Evolutionary conservation across 2,888 invertebrate species (phyloP).

Genomic region (Scaptomyza flava): DNA sequence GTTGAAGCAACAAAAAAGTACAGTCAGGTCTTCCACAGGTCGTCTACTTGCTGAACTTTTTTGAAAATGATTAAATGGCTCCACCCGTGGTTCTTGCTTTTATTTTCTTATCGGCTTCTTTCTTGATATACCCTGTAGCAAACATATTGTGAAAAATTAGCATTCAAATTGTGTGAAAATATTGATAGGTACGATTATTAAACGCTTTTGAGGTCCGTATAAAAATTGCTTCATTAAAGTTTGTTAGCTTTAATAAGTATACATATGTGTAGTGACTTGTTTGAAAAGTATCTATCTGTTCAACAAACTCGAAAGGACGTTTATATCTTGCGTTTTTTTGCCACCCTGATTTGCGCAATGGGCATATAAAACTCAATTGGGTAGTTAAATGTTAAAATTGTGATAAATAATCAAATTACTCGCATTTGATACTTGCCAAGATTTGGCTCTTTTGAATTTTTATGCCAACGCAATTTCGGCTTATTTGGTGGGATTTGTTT

Average conservation of each 20-base stretch:
- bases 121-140: neutral
- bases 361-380: slow-evolving; percentile 76
- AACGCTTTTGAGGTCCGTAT: too few relatives aligned
- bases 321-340: slow-evolving; percentile 5
- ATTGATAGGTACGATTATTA: too few relatives aligned
- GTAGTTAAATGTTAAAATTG: slow-evolving; percentile 79
- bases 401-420: slow-evolving; percentile 81
- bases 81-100: slow-evolving; percentile 14
- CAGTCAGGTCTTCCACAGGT: slow-evolving; percentile 7
- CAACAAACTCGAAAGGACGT: neutral
- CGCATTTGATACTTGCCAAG: slow-evolving; percentile 66
- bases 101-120: neutral
- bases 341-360: slow-evolving; percentile 38
- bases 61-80: slow-evolving; percentile 40
- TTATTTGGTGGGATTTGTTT: slow-evolving; percentile 26
- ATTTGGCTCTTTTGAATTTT: slow-evolving; percentile 58
- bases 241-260: neutral
- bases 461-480: slow-evolving; percentile 46
- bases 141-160: neutral
- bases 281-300: slow-evolving; percentile 3
- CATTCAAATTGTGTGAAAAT: neutral
- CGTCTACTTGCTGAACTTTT: slow-evolving; percentile 28
- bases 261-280: neutral
- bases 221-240: neutral
- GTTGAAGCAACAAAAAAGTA: slow-evolving; percentile 19